These are phyloP conservation scores for Melanocharis versteri DNA, from an alignment of 2,113 vertebrate genomes.

Conservation along the genomic window DNA sequence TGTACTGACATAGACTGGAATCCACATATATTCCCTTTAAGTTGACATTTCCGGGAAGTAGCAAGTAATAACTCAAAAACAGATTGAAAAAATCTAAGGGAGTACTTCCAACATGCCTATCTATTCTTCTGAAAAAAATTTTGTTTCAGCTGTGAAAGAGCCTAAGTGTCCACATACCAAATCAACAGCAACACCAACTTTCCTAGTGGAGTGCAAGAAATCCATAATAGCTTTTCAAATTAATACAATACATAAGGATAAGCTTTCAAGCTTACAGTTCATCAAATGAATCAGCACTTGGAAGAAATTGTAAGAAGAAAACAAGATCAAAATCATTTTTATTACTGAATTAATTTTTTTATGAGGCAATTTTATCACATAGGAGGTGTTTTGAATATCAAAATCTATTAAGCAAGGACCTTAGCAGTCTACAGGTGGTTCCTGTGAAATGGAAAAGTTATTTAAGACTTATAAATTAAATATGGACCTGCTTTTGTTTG, in stretches of 20 bases:
- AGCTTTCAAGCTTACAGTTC: neutral
- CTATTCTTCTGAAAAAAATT: neutral
- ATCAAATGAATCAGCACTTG: neutral
- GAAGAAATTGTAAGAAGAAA: neutral
- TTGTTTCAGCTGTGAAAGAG: neutral
- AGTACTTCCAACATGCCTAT: neutral
- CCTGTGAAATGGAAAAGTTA: neutral
- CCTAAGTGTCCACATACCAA: neutral
- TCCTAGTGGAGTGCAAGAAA: neutral
- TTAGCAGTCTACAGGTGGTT: neutral
- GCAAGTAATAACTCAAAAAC: neutral
- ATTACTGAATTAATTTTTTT: neutral
- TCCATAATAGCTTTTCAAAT: neutral
- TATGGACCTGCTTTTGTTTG: neutral
- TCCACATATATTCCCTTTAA: neutral
- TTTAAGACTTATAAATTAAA: conserved; percentile 29
- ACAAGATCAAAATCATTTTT: neutral
- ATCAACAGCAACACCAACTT: neutral
- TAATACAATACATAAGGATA: neutral
- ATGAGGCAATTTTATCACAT: neutral
- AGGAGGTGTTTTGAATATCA: neutral
- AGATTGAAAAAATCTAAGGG: neutral
- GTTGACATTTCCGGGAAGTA: neutral
- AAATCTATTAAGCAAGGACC: neutral
- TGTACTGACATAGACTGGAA: neutral